Percentiles rank a stretch among this genome's conserved stretches.
phyloP scores from a whole-genome alignment of 2,797 vertebrate genomes.

The Tamandua tetradactyla region DNA sequence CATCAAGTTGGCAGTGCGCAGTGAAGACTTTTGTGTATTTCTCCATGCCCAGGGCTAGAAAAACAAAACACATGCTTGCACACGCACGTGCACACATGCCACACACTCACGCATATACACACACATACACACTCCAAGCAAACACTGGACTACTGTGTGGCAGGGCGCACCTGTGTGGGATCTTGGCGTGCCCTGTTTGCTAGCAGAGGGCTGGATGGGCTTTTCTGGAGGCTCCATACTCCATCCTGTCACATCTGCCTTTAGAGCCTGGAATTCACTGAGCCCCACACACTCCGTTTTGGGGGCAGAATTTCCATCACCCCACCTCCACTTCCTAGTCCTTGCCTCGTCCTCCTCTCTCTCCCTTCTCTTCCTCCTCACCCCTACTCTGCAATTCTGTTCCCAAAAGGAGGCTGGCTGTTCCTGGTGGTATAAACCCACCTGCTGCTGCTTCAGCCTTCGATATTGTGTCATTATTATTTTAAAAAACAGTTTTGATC shows the following conservation, averaged over 20 bases:
- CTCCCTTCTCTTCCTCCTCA: neutral
- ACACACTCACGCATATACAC: neutral
- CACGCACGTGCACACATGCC: accelerated
- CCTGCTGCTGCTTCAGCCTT: neutral
- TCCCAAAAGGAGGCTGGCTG: neutral
- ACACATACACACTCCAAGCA: neutral
- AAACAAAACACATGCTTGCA: accelerated
- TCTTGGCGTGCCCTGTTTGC: neutral
- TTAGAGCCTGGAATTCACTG: neutral
- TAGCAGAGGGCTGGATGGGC: neutral
- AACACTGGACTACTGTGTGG: accelerated
- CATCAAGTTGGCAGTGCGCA: neutral
- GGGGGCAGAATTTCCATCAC: neutral
- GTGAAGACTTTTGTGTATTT: neutral
- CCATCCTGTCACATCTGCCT: neutral
- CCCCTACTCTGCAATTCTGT: neutral
- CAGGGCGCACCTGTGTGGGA: neutral
- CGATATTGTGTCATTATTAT: neutral
- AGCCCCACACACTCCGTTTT: neutral
- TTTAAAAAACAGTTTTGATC: neutral
- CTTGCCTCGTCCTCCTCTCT: accelerated
- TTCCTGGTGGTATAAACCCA: neutral
- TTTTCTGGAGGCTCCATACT: neutral
- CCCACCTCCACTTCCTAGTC: accelerated
- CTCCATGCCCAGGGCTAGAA: neutral